These are phyloP conservation scores for Acanthurus leucopareius DNA, from an alignment of 2,797 vertebrate species.

Conservation along the genomic window DNA sequence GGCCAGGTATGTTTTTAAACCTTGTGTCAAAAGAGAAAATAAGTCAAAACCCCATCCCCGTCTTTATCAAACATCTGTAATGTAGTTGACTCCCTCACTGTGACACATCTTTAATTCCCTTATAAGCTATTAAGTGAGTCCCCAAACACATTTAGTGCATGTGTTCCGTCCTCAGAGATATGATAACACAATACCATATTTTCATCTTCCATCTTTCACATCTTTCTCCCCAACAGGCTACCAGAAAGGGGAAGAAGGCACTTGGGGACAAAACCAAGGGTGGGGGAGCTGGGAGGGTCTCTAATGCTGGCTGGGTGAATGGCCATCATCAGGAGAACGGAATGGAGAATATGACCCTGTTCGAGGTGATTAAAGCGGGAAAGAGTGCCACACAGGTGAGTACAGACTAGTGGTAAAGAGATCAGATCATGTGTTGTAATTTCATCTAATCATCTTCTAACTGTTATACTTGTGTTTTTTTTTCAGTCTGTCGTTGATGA, in stretches of 20 bases:
- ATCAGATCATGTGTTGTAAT: neutral
- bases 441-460: neutral
- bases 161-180: neutral
- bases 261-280: constrained; percentile 90
- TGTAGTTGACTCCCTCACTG: constrained; percentile 4
- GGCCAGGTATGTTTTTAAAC: constrained; percentile 84
- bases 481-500: constrained; percentile 94
- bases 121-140: neutral
- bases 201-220: neutral
- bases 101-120: neutral
- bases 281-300: constrained; percentile 85
- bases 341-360: constrained; percentile 96
- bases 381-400: constrained; percentile 98
- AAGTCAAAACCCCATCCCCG: neutral
- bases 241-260: constrained; percentile 92
- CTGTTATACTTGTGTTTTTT: neutral
- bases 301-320: constrained; percentile 88
- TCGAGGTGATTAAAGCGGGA: constrained; percentile 96
- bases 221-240: constrained; percentile 79
- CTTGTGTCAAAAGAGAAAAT: constrained; percentile 1
- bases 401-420: neutral
- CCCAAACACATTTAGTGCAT: neutral
- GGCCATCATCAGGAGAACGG: constrained; percentile 97
- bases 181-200: neutral
- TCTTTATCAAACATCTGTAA: constrained; percentile 21